Percentiles rank a stretch among this genome's conserved stretches.
These are phyloP conservation scores for Amphiprion ocellaris DNA, from an alignment of 2,113 vertebrate genomes.

Conservation along the genomic window DNA sequence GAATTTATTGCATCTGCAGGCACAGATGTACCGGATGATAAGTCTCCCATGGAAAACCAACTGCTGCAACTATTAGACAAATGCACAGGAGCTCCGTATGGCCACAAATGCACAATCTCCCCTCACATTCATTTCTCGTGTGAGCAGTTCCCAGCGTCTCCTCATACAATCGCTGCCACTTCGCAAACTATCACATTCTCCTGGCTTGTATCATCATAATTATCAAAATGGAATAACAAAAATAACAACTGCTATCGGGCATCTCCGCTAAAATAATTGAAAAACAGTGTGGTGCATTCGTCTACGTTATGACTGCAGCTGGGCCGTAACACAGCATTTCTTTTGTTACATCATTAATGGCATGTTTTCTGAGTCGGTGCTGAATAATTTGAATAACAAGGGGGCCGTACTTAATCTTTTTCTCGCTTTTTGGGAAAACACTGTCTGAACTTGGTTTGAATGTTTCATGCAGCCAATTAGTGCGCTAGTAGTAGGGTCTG, in stretches of 20 bases:
- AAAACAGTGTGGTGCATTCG: constrained; percentile 65
- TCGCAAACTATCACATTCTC: constrained; percentile 55
- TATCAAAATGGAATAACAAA: constrained; percentile 62
- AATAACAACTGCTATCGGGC: constrained; percentile 58
- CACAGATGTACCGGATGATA: constrained; percentile 67
- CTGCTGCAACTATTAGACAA: constrained; percentile 60
- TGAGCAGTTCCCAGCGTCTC: constrained; percentile 46
- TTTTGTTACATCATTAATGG: constrained; percentile 69
- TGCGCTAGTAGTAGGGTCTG: constrained; percentile 37
- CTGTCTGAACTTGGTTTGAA: constrained; percentile 67
- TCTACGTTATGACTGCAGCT: constrained; percentile 57
- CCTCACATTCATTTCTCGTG: constrained; percentile 40
- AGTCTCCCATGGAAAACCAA: constrained; percentile 49
- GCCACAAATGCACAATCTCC: constrained; percentile 24
- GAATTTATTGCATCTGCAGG: constrained; percentile 70
- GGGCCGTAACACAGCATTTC: constrained; percentile 45
- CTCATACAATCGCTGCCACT: constrained; percentile 20
- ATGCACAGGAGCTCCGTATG: constrained; percentile 37
- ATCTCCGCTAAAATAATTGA: constrained; percentile 70
- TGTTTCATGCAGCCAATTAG: constrained; percentile 74
- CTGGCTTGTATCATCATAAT: constrained; percentile 61
- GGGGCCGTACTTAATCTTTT: constrained; percentile 53
- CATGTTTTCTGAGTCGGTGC: constrained; percentile 56
- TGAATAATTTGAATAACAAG: constrained; percentile 76
- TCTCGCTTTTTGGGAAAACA: constrained; percentile 33